Conservation (phyloP, 2,113 vertebrate genomes). For the Meleagris gallopavo region DNA sequence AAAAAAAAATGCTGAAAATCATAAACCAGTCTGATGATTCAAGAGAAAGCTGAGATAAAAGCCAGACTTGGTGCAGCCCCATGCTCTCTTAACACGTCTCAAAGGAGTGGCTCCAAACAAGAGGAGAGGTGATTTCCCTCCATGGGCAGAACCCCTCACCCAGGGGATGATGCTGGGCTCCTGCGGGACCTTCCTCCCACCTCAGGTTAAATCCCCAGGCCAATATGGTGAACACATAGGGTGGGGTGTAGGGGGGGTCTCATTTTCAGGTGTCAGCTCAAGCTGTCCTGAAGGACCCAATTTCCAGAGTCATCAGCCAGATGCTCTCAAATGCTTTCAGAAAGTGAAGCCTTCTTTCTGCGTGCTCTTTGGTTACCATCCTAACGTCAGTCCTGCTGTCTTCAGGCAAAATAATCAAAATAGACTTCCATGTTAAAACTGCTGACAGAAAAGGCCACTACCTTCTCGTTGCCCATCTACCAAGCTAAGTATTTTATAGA, state of each 20-base stretch:
- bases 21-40: neutral
- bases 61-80: fast-evolving
- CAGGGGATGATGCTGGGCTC: neutral
- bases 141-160: fast-evolving
- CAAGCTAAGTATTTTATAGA: neutral
- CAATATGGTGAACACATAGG: neutral
- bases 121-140: neutral
- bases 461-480: neutral
- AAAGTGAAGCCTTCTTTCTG: neutral
- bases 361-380: neutral
- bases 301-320: neutral
- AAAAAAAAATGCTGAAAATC: neutral
- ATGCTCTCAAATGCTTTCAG: neutral
- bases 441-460: neutral
- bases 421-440: neutral
- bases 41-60: neutral
- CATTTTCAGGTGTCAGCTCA: neutral
- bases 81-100: neutral
- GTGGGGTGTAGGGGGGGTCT: neutral
- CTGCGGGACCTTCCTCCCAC: neutral
- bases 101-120: neutral
- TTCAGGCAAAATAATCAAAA: neutral
- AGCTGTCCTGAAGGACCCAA: neutral
- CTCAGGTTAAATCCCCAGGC: neutral
- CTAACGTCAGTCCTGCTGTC: neutral